phyloP scores from a whole-genome alignment of 2,113 vertebrate species.

The Ceyx margarethae region DNA sequence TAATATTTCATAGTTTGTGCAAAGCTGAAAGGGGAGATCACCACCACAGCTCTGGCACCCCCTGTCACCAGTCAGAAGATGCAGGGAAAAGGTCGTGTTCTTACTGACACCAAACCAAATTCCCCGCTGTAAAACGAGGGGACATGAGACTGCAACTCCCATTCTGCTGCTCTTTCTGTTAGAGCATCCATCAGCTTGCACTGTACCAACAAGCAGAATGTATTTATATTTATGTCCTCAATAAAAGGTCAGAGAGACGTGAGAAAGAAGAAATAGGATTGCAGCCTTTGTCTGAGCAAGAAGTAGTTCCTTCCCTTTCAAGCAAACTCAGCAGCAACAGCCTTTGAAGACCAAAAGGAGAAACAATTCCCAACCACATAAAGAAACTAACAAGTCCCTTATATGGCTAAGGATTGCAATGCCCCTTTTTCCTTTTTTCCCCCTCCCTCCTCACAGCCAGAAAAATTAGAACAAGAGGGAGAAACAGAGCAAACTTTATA shows the following conservation, averaged over 20 bases:
- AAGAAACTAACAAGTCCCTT: conserved; percentile 56
- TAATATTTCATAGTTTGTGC: conserved; percentile 67
- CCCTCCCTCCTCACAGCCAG: not conserved
- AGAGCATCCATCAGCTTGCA: conserved; percentile 30
- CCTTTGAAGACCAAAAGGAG: conserved; percentile 54
- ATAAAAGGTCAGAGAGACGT: conserved; percentile 31
- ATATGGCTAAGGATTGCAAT: conserved; percentile 33
- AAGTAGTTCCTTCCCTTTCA: conserved; percentile 22
- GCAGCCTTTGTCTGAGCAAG: conserved; percentile 3
- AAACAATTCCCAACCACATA: conserved; percentile 49
- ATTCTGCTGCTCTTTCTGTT: not conserved
- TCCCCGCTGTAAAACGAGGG: conserved; percentile 32
- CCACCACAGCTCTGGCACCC: conserved; percentile 17
- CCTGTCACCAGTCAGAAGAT: conserved; percentile 41
- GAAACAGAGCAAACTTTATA: conserved; percentile 54
- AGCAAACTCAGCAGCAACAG: not conserved
- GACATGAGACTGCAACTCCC: conserved; percentile 28
- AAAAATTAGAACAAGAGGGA: conserved; percentile 44
- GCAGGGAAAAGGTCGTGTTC: conserved; percentile 45
- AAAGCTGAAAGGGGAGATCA: conserved; percentile 45
- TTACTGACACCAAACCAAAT: conserved; percentile 38
- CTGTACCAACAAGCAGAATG: not conserved
- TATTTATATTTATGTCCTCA: conserved; percentile 6
- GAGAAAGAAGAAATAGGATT: conserved; percentile 22
- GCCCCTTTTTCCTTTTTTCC: not conserved